phyloP scores from a whole-genome alignment of 1,140 invertebrate species.

The Lucilia cuprina region DNA sequence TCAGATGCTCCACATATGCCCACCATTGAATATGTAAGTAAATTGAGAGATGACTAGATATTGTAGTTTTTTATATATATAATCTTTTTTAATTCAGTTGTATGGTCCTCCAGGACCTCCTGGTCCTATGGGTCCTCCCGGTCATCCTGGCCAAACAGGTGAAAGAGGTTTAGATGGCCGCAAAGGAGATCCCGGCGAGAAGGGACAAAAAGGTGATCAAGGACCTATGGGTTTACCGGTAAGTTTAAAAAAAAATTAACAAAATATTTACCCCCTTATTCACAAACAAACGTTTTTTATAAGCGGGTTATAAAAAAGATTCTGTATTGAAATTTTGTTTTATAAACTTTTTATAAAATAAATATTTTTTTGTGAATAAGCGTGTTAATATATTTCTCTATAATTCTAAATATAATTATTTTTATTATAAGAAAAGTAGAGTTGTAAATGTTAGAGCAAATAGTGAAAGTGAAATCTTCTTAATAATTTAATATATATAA shows the following conservation, averaged over 20 bases:
- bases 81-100: slow-evolving; percentile 42
- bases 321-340: too few relatives aligned
- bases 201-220: slow-evolving; percentile 87
- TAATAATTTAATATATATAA: background rate
- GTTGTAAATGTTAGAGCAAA: too few relatives aligned
- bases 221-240: slow-evolving; percentile 95
- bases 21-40: slow-evolving; percentile 62
- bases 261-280: too few relatives aligned
- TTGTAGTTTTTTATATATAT: background rate
- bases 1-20: slow-evolving; percentile 59
- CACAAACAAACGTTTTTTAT: too few relatives aligned
- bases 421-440: too few relatives aligned
- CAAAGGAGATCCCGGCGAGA: slow-evolving; percentile 89
- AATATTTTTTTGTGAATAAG: too few relatives aligned
- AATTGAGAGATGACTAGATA: background rate
- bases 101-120: slow-evolving; percentile 61
- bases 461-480: too few relatives aligned
- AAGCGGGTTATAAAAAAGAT: too few relatives aligned
- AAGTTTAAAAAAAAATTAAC: too few relatives aligned
- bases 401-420: too few relatives aligned
- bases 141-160: slow-evolving; percentile 81
- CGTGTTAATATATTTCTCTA: too few relatives aligned
- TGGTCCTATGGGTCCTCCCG: slow-evolving; percentile 77
- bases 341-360: too few relatives aligned
- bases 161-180: slow-evolving; percentile 79